A percentile compares a stretch with the other conserved stretches of the same genome.
These are phyloP conservation scores for Chloroclystis v-ata DNA, from an alignment of 2,888 invertebrate genomes.

Conservation along the genomic window DNA sequence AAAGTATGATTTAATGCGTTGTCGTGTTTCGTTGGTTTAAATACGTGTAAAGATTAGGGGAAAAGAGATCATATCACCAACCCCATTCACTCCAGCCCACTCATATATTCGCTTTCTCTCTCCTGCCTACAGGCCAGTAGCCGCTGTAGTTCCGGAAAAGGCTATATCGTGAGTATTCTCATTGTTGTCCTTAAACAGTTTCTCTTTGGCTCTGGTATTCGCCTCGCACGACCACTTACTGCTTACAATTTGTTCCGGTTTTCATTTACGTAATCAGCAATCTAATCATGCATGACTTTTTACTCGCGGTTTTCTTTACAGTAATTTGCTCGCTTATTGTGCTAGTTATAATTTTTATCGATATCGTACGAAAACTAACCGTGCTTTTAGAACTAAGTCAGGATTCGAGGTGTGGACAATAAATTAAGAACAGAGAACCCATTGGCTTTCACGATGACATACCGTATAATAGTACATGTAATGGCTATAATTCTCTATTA, in stretches of 20 bases:
- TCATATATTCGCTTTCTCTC: constrained; percentile 78
- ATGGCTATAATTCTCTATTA: constrained; percentile 68
- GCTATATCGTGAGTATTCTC: constrained; percentile 93
- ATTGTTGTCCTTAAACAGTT: constrained; percentile 59
- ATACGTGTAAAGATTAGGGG: constrained; percentile 39
- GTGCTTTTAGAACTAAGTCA: background rate
- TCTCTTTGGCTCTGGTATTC: constrained; percentile 41
- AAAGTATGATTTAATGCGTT: constrained; percentile 25
- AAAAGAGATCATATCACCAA: constrained; percentile 56
- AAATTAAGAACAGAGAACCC: constrained; percentile 21
- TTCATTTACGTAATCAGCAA: constrained; percentile 27
- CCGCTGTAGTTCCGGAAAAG: constrained; percentile 95
- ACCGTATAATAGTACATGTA: constrained; percentile 37
- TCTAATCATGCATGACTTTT: constrained; percentile 29
- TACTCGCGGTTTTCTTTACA: constrained; percentile 19
- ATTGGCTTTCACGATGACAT: constrained; percentile 26
- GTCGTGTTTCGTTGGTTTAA: constrained; percentile 22
- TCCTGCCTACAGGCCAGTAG: constrained; percentile 88
- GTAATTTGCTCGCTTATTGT: constrained; percentile 16
- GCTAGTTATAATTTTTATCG: constrained; percentile 6
- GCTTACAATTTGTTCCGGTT: constrained; percentile 36
- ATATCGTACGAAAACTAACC: constrained; percentile 15
- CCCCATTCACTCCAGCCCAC: constrained; percentile 68
- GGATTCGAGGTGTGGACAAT: constrained; percentile 19
- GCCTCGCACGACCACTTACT: constrained; percentile 40